Evolutionary conservation across 2,888 invertebrate species (phyloP).

Genomic region (Caenorhabditis doughertyi): DNA sequence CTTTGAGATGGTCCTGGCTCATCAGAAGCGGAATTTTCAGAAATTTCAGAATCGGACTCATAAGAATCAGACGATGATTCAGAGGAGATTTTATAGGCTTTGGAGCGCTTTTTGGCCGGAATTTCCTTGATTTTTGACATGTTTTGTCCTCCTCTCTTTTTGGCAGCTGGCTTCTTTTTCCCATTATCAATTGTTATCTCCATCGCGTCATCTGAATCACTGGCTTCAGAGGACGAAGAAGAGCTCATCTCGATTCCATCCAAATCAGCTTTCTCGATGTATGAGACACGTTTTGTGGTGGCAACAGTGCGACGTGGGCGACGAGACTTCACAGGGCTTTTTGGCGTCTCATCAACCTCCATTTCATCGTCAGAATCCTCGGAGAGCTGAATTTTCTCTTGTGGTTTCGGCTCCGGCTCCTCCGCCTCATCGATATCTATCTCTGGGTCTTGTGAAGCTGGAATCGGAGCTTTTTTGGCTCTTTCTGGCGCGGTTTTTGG

Average conservation of each 20-base stretch:
- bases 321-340: neutral
- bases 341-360: neutral
- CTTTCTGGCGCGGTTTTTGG: neutral
- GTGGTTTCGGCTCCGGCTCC: neutral
- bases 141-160: neutral
- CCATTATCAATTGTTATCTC: neutral
- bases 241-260: conserved; percentile 26
- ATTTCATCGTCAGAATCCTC: conserved; percentile 4
- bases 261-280: conserved; percentile 12
- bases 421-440: neutral
- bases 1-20: conserved; percentile 13
- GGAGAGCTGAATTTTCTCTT: neutral
- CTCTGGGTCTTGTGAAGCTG: neutral
- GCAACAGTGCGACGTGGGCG: conserved; percentile 32
- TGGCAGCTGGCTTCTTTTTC: neutral
- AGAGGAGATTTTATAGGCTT: conserved; percentile 11
- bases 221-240: conserved; percentile 27
- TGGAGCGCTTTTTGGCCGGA: conserved; percentile 22
- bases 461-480: neutral
- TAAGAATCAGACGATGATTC: conserved; percentile 1
- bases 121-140: neutral
- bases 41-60: conserved; percentile 22
- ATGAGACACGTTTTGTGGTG: conserved; percentile 13
- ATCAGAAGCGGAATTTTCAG: neutral
- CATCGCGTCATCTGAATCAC: conserved; percentile 12